Base-by-base conservation (phyloP, 2,888 invertebrate species). In the Philereme transversata region DNA sequence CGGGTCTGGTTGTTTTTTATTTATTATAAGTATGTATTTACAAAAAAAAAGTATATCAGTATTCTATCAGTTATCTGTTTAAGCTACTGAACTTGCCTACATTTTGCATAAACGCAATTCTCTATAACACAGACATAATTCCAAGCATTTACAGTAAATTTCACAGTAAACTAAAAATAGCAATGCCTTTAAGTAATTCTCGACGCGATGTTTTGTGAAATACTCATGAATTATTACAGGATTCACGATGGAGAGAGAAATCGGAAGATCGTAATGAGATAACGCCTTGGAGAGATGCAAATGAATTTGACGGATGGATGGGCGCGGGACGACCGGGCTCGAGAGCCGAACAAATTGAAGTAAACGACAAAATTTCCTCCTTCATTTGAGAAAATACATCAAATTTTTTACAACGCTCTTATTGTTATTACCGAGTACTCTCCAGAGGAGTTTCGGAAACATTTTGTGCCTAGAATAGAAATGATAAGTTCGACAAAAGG, bases 231-330 rank as follows among this genome's bases (percentile, higher is more conserved):
- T 79, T 78, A 77, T 81, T 78, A 76, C 71, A 67, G 69, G 75
- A 71, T 76, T 76, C 69, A 70, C 73, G 68, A 73, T 65, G 69
- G 69, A 68, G 70, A 70, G 74, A 75, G 73, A 67, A 84, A 83
- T 83, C 79, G 73, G 76, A 73, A 82, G 81, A 78, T 79, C 75
- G 78, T 86, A 87, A 88, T 84, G 78, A 86, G 86, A 81, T 85
- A 84, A 86, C 84, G 82, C 81, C 74, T 77, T 75, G 73, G 70
- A 74, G 79, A 78, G 82, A 88, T 86, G 87, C 87, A 87, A 88
- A 88, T 86, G 82, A 84, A 83, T 87, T 87, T 80, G 77, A 73
- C 74, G 77, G 76, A 72, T 73, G 75, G 76, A 71, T 76, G 77
- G 73, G 68, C 71, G 64, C 73, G 68, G 73, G 73, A 70, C 69